A percentile compares a stretch with the other conserved stretches of the same genome.
phyloP scores from a whole-genome alignment of 2,113 vertebrate species.

The Oceanodroma tethys region DNA sequence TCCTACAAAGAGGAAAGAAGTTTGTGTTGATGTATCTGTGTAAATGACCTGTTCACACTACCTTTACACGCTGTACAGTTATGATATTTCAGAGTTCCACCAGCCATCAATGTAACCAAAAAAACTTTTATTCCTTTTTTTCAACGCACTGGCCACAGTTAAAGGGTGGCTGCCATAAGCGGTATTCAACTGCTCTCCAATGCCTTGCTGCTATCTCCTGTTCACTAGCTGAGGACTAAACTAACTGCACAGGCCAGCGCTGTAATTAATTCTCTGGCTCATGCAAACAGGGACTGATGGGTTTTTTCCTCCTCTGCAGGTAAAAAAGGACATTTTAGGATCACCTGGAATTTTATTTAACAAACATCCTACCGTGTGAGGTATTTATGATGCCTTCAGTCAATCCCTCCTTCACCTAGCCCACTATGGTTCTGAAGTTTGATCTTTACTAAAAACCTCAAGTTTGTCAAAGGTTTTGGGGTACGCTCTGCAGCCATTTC shows the following conservation, averaged over 20 bases:
- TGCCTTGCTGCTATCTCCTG: background rate
- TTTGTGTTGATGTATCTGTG: background rate
- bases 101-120: background rate
- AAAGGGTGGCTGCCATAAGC: background rate
- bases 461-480: background rate
- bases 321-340: background rate
- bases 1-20: background rate
- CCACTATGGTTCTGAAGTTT: background rate
- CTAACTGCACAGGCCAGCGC: background rate
- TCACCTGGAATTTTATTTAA: background rate
- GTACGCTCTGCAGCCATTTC: background rate
- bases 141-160: accelerated
- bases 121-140: background rate
- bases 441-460: background rate
- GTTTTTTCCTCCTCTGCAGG: background rate
- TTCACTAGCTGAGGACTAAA: background rate
- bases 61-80: background rate
- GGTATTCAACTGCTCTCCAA: background rate
- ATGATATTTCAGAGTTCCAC: background rate
- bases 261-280: background rate
- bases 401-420: background rate
- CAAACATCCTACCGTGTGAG: accelerated
- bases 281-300: background rate
- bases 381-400: background rate
- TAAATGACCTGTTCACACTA: background rate